Evolutionary conservation across 1,140 invertebrate genomes (phyloP), one percentile per base, ranked within the genome.

Genomic region (Tenebrio molitor): DNA sequence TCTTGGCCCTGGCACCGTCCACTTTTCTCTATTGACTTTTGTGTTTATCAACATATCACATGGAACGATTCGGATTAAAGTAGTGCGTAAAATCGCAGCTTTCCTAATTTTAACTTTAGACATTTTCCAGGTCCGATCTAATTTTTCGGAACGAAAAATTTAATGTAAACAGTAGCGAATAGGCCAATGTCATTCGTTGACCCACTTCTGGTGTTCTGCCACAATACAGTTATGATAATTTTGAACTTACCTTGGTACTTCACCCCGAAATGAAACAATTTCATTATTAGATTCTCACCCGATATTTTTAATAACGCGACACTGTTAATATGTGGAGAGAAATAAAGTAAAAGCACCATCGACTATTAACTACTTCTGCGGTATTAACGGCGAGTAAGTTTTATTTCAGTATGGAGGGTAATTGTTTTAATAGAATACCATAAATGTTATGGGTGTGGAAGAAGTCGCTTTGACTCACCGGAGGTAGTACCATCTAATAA

Each of bases 401-500:
- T n/a, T n/a, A n/a, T n/a, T n/a, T n/a, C n/a, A n/a, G n/a, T n/a
- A 39, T n/a, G 36, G 36, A 12, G 12, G 36, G 36, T 39, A 29
- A 34, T 58, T 58, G 19, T 58, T 58, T 29, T 58, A 34, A 58
- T 58, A 23, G 50, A 14, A 29, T 14, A 58, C 19, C 50, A 8
- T 19, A 53, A 53, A 17, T 58, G 36, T n/a, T 6, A 58, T 12
- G 42, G 42, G 42, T 46, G 42, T 46, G 42, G 14, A 46, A 46
- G 42, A 46, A 46, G 42, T 46, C 42, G 12, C n/a, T 17, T 58
- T 29, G 50, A 58, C 50, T 58, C 50, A 58, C 50, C 50, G 46
- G 46, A 46, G 46, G 46, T 53, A 4, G 19, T 46, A 16, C 42
- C 42, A 46, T 46, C 42, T 46, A 46, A 53, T 53, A 53, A 53